Evolutionary conservation across 2,113 vertebrate species (phyloP).

Genomic region (Elanus axillaris): DNA sequence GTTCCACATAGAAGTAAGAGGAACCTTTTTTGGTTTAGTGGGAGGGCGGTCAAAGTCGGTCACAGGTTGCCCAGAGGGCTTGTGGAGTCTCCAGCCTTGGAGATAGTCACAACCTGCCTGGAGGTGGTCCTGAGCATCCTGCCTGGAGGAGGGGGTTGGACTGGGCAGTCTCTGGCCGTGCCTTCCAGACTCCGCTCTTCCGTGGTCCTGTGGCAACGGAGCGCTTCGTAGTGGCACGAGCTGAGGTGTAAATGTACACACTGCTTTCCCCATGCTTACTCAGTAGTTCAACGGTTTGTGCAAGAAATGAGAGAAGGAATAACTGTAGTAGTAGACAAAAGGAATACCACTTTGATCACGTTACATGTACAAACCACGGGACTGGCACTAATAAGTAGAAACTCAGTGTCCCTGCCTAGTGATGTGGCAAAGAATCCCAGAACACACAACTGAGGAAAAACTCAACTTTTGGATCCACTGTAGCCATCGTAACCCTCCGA

Average conservation of each 20-base stretch:
- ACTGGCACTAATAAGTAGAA: not conserved
- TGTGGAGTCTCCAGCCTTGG: not conserved
- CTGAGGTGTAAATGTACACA: not conserved
- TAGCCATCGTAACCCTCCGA: not conserved
- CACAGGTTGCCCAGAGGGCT: not conserved
- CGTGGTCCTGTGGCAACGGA: not conserved
- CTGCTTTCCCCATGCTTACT: not conserved
- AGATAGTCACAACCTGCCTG: not conserved
- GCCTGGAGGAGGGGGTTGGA: not conserved
- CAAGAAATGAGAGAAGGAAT: not conserved
- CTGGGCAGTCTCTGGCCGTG: not conserved
- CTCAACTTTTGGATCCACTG: not conserved
- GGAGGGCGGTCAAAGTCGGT: not conserved
- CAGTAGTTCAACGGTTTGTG: not conserved
- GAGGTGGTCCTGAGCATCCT: not conserved
- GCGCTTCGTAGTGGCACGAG: not conserved
- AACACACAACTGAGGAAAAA: not conserved
- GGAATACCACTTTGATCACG: not conserved
- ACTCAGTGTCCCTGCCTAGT: not conserved
- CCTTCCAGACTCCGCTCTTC: fast-evolving
- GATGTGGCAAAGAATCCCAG: not conserved
- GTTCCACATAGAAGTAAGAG: not conserved
- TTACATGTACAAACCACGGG: not conserved
- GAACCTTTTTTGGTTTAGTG: not conserved
- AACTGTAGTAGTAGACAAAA: not conserved